A percentile compares a stretch with the other conserved stretches of the same genome.
Evolutionary conservation across 2,797 vertebrate species (phyloP).

Genomic region (Lepus townsendii): DNA sequence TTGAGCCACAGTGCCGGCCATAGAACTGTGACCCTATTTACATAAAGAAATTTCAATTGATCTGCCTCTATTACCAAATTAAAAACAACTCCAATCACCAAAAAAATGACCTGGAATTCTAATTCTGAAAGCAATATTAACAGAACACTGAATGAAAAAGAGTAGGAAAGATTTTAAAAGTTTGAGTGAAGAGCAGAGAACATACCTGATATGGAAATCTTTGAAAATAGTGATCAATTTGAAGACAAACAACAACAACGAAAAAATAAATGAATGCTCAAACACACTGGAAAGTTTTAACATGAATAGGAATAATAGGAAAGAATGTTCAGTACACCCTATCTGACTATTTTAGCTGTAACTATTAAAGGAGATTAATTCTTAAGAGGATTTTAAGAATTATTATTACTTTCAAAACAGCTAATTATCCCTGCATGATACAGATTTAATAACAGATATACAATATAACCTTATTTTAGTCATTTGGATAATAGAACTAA

Average conservation of each 20-base stretch:
- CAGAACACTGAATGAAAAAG: neutral
- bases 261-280: neutral
- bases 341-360: neutral
- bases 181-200: neutral
- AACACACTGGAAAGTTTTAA: neutral
- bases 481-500: neutral
- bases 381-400: slow-evolving; percentile 38
- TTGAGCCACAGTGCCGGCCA: too few species aligned
- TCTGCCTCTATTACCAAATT: neutral
- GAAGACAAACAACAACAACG: neutral
- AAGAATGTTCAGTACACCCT: neutral
- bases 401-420: slow-evolving; percentile 40
- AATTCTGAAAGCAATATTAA: neutral
- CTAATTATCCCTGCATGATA: slow-evolving; percentile 29
- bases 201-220: neutral
- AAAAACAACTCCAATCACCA: neutral
- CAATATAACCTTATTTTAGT: neutral
- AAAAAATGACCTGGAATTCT: neutral
- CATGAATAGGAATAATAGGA: neutral
- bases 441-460: slow-evolving; percentile 26
- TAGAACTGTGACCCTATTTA: neutral
- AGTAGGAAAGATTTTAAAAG: neutral
- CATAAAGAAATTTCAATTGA: neutral
- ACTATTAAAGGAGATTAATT: neutral
- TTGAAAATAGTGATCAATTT: neutral